These are phyloP conservation scores for Otus sunia DNA, from an alignment of 2,113 vertebrate genomes.

Conservation along the genomic window DNA sequence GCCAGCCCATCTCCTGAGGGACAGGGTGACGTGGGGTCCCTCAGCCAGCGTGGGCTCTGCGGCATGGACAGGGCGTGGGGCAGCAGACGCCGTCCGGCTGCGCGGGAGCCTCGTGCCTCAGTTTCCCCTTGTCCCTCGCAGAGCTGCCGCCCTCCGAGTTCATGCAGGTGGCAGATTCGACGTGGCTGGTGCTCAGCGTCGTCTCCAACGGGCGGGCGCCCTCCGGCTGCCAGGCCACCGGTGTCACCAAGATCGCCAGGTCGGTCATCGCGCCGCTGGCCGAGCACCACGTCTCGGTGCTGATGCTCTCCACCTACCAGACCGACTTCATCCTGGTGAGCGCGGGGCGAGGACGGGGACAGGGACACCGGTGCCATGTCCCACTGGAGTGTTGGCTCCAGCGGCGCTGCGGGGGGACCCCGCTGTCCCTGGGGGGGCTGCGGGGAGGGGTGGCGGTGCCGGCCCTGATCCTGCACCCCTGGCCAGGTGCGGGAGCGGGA, in stretches of 20 bases:
- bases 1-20: fast-evolving
- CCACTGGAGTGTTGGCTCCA: fast-evolving
- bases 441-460: fast-evolving
- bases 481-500: conserved; percentile 91
- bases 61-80: fast-evolving
- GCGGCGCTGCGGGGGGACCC: background rate
- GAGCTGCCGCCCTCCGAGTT: conserved; percentile 90
- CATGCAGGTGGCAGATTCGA: conserved; percentile 88
- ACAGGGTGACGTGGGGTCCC: fast-evolving
- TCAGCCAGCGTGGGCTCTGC: fast-evolving
- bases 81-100: fast-evolving
- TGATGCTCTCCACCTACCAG: conserved; percentile 96
- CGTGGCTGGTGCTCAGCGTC: conserved; percentile 93
- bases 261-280: conserved; percentile 93
- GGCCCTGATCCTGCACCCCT: fast-evolving
- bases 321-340: conserved; percentile 92
- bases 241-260: conserved; percentile 95
- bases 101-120: background rate
- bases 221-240: conserved; percentile 85
- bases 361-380: fast-evolving
- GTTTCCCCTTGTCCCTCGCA: conserved; percentile 24
- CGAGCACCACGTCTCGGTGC: conserved; percentile 93
- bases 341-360: fast-evolving
- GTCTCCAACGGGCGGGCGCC: conserved; percentile 84
- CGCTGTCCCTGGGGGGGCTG: background rate